Evolutionary conservation across 2,888 invertebrate genomes (phyloP), one percentile per base, ranked within the genome.

Genomic region (Strigamia transsilvanica): DNA sequence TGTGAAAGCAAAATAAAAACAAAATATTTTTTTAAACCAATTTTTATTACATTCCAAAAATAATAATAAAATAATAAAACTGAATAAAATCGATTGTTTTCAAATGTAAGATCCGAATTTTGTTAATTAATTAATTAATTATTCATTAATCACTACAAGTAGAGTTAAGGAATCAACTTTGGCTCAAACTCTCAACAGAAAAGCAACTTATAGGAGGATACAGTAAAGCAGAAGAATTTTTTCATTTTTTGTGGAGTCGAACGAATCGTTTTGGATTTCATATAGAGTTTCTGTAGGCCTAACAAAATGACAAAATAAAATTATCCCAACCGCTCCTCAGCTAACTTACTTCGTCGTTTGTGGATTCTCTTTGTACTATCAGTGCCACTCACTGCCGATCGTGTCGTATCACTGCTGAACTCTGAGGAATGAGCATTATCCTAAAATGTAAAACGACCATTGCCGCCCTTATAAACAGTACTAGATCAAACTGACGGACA

Each of bases 231-330:
- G 23, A 66, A 66, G 23, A 66, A 66, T 23, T 66, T 66, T 18
- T 66, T 66, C 61, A 66, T 18, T 23, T 66, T 66, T 21, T 66
- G 61, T n/a, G 61, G 61, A 23, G 61, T 66, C 61, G 61, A 66
- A 21, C 61, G 61, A 66, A 66, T 66, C 18, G 61, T 21, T 66
- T 66, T 66, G 21, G 61, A 66, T 66, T 66, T 66, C 61, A 23
- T 66, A 66, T 66, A 66, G 12, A 66, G 61, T 21, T 23, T 23
- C 23, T 66, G 61, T 12, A 66, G 61, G 61, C 61, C 61, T 66
- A 46, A 46, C 46, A 46, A 9, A 46, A n/a, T n/a, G 5, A 46
- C 18, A n/a, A 23, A 66, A 3, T 21, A 66, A 7, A 21, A 23
- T 66, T 21, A 18, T 66, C 23, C 23, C 2, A 66, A 61, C 7